Evolutionary conservation across 2,888 invertebrate genomes (phyloP), one percentile per base, ranked within the genome.

Genomic region (Rhamphomyia laevipes): DNA sequence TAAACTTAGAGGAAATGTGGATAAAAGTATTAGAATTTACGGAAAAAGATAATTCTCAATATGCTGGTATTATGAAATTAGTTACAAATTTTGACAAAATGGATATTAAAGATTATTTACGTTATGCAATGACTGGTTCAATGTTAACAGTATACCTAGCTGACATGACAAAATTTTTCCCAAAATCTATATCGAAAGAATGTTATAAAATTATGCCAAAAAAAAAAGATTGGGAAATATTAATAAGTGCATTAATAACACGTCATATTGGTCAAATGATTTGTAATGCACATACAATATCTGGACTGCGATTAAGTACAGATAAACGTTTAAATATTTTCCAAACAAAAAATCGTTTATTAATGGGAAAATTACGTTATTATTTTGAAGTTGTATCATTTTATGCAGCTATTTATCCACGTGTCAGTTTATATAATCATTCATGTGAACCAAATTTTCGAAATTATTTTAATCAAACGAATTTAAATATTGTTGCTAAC

Each of bases 361-460:
- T 33, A 30, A 12, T 21, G 15, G 55, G 52, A 6, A 43, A 42
- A 38, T 43, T 54, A 51, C 59, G 52, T 48, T 47, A 23, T 46
- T 53, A 52, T 7, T 23, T 50, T 13, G 42, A 57, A 5, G 70
- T 73, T 59, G 57, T 73, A 51, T 64, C 77, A 48, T 68, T 77
- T 48, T 91, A 87, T 1, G 83, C 88, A 5, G 93, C 84, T 2
- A 83, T 91, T 58, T 93, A 84, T 65, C 85, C 89, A 0, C 81
- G 85, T 0, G 81, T 86, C 2, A 86, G 88, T 58, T 82, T 91
- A 75, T 85, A 91, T 82, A 93, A 93, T 67, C 93, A 93, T 71
- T 87, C 89, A 1, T 93, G 93, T 64, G 82, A 86, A 61, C 84
- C 90, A 9, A 85, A 84, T 62, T 84, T 89, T 51, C 79, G 82